Evolutionary conservation across 2,797 vertebrate genomes (phyloP).

Genomic region (Tangara arthus): DNA sequence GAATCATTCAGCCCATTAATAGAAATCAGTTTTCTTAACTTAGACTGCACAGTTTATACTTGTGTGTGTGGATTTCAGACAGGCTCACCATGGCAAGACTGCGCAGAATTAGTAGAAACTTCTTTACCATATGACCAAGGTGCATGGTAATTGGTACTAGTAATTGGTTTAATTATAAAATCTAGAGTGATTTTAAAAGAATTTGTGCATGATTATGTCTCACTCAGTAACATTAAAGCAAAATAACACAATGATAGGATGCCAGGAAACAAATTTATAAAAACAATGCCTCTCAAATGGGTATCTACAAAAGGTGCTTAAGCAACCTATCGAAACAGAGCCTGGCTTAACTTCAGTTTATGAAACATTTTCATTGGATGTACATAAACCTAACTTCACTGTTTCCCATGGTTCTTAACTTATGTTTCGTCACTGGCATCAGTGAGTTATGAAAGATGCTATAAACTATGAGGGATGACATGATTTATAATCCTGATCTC

Average conservation of each 20-base stretch:
- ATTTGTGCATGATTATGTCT: constrained; percentile 16
- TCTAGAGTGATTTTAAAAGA: constrained; percentile 32
- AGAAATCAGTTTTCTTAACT: not conserved
- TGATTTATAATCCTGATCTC: constrained; percentile 26
- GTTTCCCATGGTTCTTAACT: constrained; percentile 4
- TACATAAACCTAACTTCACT: not conserved
- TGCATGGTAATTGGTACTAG: not conserved
- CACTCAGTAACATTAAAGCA: constrained; percentile 23
- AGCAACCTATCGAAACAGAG: constrained; percentile 7
- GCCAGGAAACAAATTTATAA: not conserved
- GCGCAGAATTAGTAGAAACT: not conserved
- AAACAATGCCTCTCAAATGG: not conserved
- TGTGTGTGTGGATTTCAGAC: not conserved
- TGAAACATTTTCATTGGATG: constrained; percentile 33
- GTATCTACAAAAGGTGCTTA: constrained; percentile 7
- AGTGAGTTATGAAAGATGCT: not conserved
- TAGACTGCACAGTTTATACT: not conserved
- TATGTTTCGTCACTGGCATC: not conserved
- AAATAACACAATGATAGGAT: constrained; percentile 13
- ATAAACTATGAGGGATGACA: not conserved
- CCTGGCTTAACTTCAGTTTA: constrained; percentile 27
- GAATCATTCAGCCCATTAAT: not conserved
- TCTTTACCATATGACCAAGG: not conserved
- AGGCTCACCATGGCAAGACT: not conserved
- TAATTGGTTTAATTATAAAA: constrained; percentile 42